Percentiles rank a stretch among this genome's conserved stretches.
Evolutionary conservation across 2,113 vertebrate genomes (phyloP).

Genomic region (Leucopsar rothschildi): DNA sequence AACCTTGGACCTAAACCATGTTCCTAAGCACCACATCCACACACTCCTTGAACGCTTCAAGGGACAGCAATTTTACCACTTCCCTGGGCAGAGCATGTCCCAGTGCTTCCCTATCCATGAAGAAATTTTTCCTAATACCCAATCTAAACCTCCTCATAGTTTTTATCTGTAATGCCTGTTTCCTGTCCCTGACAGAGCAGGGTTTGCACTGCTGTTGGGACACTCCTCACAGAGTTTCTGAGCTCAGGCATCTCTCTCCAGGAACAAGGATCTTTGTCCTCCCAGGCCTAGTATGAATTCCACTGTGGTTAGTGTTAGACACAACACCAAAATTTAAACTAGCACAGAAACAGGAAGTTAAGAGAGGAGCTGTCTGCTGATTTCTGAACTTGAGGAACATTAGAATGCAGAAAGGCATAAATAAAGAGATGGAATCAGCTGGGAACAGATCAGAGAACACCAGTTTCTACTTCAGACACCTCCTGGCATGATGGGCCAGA

Average conservation of each 20-base stretch:
- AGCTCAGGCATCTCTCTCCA: background rate
- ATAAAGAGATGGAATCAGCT: background rate
- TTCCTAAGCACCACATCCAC: background rate
- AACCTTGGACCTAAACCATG: background rate
- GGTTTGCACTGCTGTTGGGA: background rate
- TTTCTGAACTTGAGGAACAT: background rate
- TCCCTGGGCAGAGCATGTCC: background rate
- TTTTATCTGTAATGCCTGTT: background rate
- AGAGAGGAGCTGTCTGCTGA: background rate
- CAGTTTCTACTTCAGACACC: background rate
- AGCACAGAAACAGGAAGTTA: background rate
- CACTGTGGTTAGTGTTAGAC: background rate
- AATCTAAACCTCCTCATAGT: rapidly evolving
- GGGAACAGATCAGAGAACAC: too few species aligned
- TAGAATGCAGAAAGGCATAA: background rate
- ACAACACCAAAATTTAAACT: rapidly evolving
- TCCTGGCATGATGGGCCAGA: background rate
- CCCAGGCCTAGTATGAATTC: background rate
- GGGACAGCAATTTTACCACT: background rate
- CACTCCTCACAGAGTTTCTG: background rate
- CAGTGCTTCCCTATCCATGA: rapidly evolving
- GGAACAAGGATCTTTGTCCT: background rate
- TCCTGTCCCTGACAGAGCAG: background rate
- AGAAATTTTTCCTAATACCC: background rate
- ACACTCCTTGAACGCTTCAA: background rate